Evolutionary conservation across 2,113 vertebrate genomes (phyloP), one percentile per base, ranked within the genome.

Genomic region (Cervus canadensis): DNA sequence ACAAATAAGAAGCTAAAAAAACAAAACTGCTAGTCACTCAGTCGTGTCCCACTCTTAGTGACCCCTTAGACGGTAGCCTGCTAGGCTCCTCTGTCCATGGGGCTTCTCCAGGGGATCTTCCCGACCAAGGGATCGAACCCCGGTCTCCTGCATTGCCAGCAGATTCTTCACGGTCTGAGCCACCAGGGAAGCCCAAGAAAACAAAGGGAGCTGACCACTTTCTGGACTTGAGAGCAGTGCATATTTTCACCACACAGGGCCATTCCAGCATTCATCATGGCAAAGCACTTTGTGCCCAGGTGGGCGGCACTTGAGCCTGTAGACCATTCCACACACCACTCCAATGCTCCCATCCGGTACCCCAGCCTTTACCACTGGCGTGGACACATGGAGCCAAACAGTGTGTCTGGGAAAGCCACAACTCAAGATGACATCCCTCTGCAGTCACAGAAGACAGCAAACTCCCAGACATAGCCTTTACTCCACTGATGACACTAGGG

Each of bases 1-100:
- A 54, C 90, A 89, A 62, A 76, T 2, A 83, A 9, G 85, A 85
- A 85, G 13, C 43, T 45, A 40, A 93, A 79, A 87, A 57, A 93
- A 84, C 3, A 9, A 36, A 40, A 12, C 19, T 25, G 71, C 40
- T 25, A 25, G 71, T 25, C 2, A 2, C 71, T 74, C 36, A 74
- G 71, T 74, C 5, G 11, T 74, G 71, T 43, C 67, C 11, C 19
- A 74, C 36, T 74, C 67, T 74, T 25, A 23, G 36, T 43, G 71
- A 74, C 36, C 36, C 71, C 36, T 25, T 25, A 21, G 21, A 74
- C 5, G 19, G 36, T 74, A 74, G 36, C 71, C 71, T 25, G 36
- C 71, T 40, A 40, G 21, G 71, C 36, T 74, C 71, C 36, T 74
- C 71, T 74, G 21, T 40, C 23, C 23, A 43, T 76, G 71, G 71